A percentile compares a stretch with the other conserved stretches of the same genome.
Evolutionary conservation across 2,113 vertebrate species (phyloP).

Genomic region (Chrysochloris asiatica): DNA sequence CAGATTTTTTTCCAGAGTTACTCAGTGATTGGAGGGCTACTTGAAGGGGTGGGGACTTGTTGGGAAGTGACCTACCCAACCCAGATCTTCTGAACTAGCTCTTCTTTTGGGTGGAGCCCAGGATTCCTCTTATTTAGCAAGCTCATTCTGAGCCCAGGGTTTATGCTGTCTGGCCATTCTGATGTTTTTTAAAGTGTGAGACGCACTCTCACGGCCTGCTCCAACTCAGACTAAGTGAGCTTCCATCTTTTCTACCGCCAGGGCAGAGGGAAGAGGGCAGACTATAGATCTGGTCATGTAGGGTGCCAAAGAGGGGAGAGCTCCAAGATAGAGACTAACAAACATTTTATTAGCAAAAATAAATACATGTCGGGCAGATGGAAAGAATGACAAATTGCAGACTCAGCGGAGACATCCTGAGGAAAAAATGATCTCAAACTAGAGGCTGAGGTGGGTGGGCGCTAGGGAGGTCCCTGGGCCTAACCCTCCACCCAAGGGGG

Average conservation of each 20-base stretch:
- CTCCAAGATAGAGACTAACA: not conserved
- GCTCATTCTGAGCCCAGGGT: not conserved
- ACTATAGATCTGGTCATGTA: not conserved
- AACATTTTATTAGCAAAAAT: slow-evolving; percentile 74
- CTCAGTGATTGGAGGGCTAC: not conserved
- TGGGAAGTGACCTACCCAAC: not conserved
- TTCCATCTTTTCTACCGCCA: not conserved
- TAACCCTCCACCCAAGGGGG: slow-evolving; percentile 3
- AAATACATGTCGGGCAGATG: not conserved
- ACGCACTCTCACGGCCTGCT: not conserved
- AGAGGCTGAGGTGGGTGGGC: slow-evolving; percentile 48
- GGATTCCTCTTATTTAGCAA: not conserved
- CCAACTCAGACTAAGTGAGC: not conserved
- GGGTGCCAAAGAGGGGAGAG: not conserved
- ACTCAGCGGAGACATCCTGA: not conserved
- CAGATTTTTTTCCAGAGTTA: not conserved
- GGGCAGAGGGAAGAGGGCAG: not conserved
- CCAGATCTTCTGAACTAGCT: not conserved
- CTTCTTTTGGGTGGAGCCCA: not conserved
- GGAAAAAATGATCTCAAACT: not conserved
- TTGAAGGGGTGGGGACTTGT: not conserved
- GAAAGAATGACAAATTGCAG: not conserved
- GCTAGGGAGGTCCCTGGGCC: slow-evolving; percentile 9
- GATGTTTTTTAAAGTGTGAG: not conserved
- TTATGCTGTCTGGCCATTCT: not conserved